Percentiles rank a stretch among this genome's conserved stretches.
phyloP scores from a whole-genome alignment of 2,797 vertebrate species.

The Enteromius fasciolatus region DNA sequence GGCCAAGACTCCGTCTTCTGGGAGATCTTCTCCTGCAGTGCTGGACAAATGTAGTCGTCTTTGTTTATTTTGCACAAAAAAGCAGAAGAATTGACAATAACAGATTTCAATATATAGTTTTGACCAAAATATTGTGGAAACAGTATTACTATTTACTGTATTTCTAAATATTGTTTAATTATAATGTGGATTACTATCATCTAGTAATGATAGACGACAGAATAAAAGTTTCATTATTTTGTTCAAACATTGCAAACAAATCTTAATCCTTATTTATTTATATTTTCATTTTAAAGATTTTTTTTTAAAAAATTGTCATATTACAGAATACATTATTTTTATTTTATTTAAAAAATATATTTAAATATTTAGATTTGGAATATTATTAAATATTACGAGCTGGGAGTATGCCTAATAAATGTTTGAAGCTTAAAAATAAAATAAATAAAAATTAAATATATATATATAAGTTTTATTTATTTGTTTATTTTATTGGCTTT shows the following conservation, averaged over 20 bases:
- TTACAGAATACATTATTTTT: background rate
- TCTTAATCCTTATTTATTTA: background rate
- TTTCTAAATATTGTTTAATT: background rate
- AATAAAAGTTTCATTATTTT: background rate
- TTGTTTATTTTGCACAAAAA: constrained; percentile 16
- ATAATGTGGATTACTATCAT: background rate
- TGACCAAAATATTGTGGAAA: background rate
- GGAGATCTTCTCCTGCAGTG: constrained; percentile 26
- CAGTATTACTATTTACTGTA: background rate
- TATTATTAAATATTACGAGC: too few species aligned
- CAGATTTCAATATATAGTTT: background rate
- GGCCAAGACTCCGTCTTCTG: constrained; percentile 46
- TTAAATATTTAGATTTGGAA: background rate
- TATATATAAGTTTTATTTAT: too few species aligned
- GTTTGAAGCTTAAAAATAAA: background rate
- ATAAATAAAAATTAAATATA: too few species aligned
- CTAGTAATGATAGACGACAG: background rate
- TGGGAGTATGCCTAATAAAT: background rate
- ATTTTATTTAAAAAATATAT: background rate
- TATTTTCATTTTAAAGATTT: background rate
- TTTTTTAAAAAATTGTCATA: too few species aligned
- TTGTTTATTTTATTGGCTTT: background rate
- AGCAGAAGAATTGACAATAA: background rate
- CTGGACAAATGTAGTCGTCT: constrained; percentile 7
- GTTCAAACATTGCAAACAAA: background rate